Evolutionary conservation across 1,140 invertebrate genomes (phyloP).

Genomic region (Drosophila melanica): DNA sequence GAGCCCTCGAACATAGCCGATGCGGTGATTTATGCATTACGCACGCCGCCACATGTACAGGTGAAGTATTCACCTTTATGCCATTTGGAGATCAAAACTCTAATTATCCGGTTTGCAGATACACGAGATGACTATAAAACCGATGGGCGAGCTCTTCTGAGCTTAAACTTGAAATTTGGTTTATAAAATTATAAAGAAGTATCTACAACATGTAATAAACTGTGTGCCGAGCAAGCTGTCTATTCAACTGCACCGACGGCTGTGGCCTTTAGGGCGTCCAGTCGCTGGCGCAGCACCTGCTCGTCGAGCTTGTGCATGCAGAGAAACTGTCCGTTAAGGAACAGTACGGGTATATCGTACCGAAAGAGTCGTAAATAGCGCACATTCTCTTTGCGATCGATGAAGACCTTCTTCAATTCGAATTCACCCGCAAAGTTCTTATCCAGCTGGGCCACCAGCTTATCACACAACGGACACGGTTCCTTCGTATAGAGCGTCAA

Average conservation of each 20-base stretch:
- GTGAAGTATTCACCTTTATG: conserved; percentile 27
- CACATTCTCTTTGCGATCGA: conserved; percentile 89
- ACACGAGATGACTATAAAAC: conserved; percentile 83
- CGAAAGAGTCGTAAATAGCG: conserved; percentile 90
- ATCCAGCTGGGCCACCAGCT: conserved; percentile 89
- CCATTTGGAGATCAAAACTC: no score
- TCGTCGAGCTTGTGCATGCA: conserved; percentile 92
- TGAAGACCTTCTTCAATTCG: conserved; percentile 90
- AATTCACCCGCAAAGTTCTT: conserved; percentile 86
- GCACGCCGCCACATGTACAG: conserved; percentile 87
- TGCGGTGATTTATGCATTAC: conserved; percentile 86
- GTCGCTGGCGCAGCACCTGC: conserved; percentile 84
- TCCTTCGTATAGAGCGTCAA: conserved; percentile 93
- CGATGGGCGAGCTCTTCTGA: conserved; percentile 83
- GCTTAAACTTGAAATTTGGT: conserved; percentile 25
- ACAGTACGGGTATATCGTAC: conserved; percentile 94
- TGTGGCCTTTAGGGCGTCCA: conserved; percentile 62
- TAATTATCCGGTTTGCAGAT: conserved; percentile 66
- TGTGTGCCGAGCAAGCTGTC: not conserved
- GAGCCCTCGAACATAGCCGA: conserved; percentile 85
- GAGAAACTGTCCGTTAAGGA: conserved; percentile 92
- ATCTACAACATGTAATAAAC: conserved; percentile 14
- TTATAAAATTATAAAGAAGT: conserved; percentile 15
- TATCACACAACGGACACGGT: conserved; percentile 92
- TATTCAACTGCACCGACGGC: not conserved